Percentiles rank a stretch among this genome's conserved stretches.
Evolutionary conservation across 2,888 invertebrate genomes (phyloP).

Genomic region (Nephrotoma appendiculata): DNA sequence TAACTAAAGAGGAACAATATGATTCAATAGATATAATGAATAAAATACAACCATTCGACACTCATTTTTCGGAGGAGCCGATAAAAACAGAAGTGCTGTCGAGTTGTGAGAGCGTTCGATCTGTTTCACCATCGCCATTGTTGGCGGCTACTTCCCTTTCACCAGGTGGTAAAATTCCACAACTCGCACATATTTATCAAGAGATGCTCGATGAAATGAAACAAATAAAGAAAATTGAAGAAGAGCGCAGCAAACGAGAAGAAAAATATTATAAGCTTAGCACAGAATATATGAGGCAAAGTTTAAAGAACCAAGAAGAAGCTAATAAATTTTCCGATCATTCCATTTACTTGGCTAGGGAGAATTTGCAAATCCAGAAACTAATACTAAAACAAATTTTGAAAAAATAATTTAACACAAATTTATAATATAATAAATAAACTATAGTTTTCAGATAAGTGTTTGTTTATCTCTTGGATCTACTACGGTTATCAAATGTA

Average conservation of each 20-base stretch:
- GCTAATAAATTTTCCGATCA: neutral
- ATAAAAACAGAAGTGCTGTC: neutral
- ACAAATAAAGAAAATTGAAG: neutral
- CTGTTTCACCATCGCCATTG: neutral
- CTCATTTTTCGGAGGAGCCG: neutral
- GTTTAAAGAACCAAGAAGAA: neutral
- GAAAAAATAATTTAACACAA: neutral
- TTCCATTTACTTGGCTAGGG: neutral
- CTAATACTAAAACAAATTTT: neutral
- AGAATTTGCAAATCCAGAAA: neutral
- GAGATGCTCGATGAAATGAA: neutral
- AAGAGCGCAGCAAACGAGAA: neutral
- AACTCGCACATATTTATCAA: neutral
- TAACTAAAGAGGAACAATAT: neutral
- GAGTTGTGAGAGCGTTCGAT: neutral
- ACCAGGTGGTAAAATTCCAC: neutral
- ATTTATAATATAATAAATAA: neutral
- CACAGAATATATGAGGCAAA: neutral
- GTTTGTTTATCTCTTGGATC: too few species aligned
- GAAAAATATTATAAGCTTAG: neutral
- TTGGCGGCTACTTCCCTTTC: neutral
- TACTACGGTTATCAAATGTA: too few species aligned
- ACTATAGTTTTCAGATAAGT: neutral
- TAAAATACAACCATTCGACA: neutral
- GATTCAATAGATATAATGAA: neutral